These are phyloP conservation scores for Carettochelys insculpta DNA, from an alignment of 2,113 vertebrate species.

Conservation along the genomic window DNA sequence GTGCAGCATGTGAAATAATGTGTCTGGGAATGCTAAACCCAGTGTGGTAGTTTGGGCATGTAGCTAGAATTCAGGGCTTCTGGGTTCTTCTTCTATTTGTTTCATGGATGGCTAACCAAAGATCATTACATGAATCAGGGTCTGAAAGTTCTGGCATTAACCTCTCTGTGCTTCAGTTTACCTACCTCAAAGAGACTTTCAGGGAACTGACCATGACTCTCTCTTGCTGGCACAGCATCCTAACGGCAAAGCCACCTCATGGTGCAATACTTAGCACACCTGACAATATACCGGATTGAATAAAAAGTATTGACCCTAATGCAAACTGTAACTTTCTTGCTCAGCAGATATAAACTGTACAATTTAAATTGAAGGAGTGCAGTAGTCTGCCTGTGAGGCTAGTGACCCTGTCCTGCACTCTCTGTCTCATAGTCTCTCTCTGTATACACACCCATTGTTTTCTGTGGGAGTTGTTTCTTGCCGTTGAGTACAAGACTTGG, in stretches of 20 bases:
- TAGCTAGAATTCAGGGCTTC: not conserved
- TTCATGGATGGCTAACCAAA: not conserved
- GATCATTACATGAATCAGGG: not conserved
- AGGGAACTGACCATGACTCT: not conserved
- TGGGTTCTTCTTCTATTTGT: not conserved
- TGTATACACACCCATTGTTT: not conserved
- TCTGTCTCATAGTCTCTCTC: no score
- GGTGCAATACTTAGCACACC: not conserved
- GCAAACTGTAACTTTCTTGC: not conserved
- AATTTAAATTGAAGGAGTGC: rapidly evolving
- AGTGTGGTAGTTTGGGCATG: not conserved
- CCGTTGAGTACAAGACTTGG: not conserved
- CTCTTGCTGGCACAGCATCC: not conserved
- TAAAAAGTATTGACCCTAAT: not conserved
- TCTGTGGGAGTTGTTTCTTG: rapidly evolving
- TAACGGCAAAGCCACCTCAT: not conserved
- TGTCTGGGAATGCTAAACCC: slow-evolving; percentile 10
- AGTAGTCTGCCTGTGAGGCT: rapidly evolving
- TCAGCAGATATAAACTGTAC: rapidly evolving
- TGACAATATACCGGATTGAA: not conserved
- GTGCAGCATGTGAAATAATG: not conserved
- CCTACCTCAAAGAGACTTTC: rapidly evolving
- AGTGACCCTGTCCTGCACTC: not conserved
- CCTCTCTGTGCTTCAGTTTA: not conserved
- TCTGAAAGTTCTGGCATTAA: not conserved